Percentiles rank a stretch among this genome's conserved stretches.
These are phyloP conservation scores for Zaprionus taronus DNA, from an alignment of 1,140 invertebrate species.

Conservation along the genomic window DNA sequence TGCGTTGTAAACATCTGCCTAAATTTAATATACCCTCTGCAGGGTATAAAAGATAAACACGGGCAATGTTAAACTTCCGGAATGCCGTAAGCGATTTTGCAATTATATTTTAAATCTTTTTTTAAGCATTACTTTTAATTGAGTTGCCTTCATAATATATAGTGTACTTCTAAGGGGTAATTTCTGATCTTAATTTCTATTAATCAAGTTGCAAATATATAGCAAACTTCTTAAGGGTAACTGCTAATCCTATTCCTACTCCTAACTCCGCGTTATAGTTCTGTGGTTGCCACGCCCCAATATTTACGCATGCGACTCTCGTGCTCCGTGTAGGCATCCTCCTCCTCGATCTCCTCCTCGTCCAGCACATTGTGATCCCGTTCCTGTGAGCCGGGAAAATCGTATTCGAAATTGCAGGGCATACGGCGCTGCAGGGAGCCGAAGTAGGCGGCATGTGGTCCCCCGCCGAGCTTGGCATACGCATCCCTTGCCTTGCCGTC, in stretches of 20 bases:
- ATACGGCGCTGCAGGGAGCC: conserved; percentile 92
- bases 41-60: background rate
- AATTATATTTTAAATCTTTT: background rate
- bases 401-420: conserved; percentile 93
- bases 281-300: conserved; percentile 94
- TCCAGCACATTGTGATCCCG: conserved; percentile 86
- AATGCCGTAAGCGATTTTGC: background rate
- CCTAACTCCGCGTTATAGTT: conserved; percentile 84
- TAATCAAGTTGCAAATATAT: background rate
- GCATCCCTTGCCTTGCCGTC: conserved; percentile 80
- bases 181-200: too few relatives aligned
- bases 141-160: too few relatives aligned
- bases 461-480: conserved; percentile 86
- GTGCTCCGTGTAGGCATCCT: conserved; percentile 85
- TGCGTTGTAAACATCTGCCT: background rate
- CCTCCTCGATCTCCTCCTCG: conserved; percentile 86
- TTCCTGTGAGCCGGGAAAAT: conserved; percentile 92
- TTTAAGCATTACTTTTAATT: background rate
- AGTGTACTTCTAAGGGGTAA: too few relatives aligned
- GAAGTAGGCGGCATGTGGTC: conserved; percentile 93
- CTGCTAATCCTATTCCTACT: background rate
- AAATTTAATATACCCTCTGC: background rate
- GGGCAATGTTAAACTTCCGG: background rate
- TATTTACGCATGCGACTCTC: conserved; percentile 93
- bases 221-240: background rate